Conservation (phyloP, 2,888 invertebrate species). For the Epirrita christyi region DNA sequence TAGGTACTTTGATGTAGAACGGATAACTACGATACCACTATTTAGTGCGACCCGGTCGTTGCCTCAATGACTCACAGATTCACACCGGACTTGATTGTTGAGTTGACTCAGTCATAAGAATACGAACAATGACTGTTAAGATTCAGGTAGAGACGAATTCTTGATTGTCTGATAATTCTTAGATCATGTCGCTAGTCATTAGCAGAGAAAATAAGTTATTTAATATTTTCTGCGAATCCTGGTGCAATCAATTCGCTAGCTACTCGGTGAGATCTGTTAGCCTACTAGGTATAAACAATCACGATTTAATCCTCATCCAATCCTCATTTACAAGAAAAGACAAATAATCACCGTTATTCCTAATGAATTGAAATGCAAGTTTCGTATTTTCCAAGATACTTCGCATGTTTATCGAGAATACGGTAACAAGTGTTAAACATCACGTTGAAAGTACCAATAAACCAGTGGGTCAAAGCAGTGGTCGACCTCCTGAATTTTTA, state of each 20-base stretch:
- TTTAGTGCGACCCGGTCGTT: constrained; percentile 53
- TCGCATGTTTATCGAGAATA: constrained; percentile 18
- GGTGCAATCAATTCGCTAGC: too few species aligned
- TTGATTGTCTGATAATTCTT: background rate
- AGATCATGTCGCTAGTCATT: background rate
- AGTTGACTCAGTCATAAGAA: constrained; percentile 45
- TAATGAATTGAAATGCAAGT: background rate
- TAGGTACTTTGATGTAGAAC: constrained; percentile 38
- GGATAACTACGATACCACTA: constrained; percentile 38
- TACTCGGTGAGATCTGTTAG: too few species aligned
- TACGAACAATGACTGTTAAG: constrained; percentile 49
- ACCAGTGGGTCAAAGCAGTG: constrained; percentile 63
- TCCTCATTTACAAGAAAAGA: too few species aligned
- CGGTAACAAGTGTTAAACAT: constrained; percentile 42
- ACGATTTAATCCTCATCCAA: too few species aligned
- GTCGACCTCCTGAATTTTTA: constrained; percentile 77
- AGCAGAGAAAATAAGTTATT: background rate
- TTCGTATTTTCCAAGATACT: constrained; percentile 1
- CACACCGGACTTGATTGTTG: constrained; percentile 36
- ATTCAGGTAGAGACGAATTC: constrained; percentile 41
- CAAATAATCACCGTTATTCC: too few species aligned
- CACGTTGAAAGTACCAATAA: constrained; percentile 43
- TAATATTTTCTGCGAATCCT: too few species aligned
- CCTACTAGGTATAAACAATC: too few species aligned
- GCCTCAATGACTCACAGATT: constrained; percentile 33